Evolutionary conservation across 2,797 vertebrate species (phyloP).

Genomic region (Chloroceryle inda): DNA sequence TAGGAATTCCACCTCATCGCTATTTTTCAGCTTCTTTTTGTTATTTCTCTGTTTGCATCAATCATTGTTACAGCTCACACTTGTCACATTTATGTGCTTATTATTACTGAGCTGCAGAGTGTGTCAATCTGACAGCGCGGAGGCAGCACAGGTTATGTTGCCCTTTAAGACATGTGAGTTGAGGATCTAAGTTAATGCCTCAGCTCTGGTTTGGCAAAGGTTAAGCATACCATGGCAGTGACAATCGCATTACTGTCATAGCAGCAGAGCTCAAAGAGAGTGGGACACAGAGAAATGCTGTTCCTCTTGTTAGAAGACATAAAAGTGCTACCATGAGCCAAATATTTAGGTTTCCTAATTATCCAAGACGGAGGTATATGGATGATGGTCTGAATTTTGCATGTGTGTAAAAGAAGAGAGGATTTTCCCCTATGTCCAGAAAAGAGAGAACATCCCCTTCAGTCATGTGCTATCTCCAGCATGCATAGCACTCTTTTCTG

Average conservation of each 20-base stretch:
- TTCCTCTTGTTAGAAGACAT: conserved; percentile 61
- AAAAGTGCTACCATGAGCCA: conserved; percentile 19
- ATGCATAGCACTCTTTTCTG: background rate
- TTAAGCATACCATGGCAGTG: conserved; percentile 80
- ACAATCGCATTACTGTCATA: conserved; percentile 75
- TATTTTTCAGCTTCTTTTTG: conserved; percentile 75
- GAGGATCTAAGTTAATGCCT: conserved; percentile 71
- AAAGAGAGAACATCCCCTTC: background rate
- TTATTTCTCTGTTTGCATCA: conserved; percentile 65
- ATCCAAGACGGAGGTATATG: background rate
- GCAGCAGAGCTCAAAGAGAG: conserved; percentile 52
- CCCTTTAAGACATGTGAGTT: conserved; percentile 76
- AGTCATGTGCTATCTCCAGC: background rate
- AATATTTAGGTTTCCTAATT: conserved; percentile 34
- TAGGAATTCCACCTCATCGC: conserved; percentile 54
- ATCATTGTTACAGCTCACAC: conserved; percentile 17
- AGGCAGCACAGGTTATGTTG: conserved; percentile 66
- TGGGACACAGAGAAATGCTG: conserved; percentile 44
- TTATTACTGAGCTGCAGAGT: conserved; percentile 59
- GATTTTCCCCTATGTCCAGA: background rate
- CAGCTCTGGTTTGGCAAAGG: conserved; percentile 78
- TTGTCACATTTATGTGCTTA: conserved; percentile 64
- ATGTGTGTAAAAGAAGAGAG: background rate
- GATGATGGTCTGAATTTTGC: background rate
- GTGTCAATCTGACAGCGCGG: background rate